Conservation (phyloP, 2,888 invertebrate species). For the Myopa tessellatipennis region DNA sequence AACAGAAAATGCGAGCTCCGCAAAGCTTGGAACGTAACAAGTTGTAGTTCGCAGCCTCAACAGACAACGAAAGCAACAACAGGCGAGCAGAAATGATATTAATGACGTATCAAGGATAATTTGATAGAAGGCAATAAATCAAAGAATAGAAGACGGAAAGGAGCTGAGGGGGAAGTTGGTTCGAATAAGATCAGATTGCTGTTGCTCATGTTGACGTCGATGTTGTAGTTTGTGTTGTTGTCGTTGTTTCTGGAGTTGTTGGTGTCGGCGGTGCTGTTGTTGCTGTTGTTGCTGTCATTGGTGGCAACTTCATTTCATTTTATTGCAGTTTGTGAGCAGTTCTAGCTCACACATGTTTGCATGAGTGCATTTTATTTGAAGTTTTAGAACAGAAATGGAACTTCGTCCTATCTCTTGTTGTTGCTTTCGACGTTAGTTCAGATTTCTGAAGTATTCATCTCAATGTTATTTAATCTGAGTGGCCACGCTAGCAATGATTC, state of each 20-base stretch:
- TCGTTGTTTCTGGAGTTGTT: slow-evolving; percentile 1
- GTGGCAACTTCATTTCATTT: slow-evolving; percentile 18
- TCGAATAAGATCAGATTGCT: slow-evolving; percentile 24
- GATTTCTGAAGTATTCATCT: too few species aligned
- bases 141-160: slow-evolving; percentile 46
- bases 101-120: slow-evolving; percentile 69
- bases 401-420: too few species aligned
- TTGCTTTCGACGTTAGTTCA: too few species aligned
- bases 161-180: background rate
- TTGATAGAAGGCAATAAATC: slow-evolving; percentile 68
- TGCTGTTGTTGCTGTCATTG: slow-evolving; percentile 14
- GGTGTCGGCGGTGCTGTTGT: background rate
- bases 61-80: slow-evolving; percentile 20
- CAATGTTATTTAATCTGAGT: too few species aligned
- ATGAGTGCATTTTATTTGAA: background rate
- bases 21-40: background rate
- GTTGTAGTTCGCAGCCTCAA: background rate
- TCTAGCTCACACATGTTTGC: background rate
- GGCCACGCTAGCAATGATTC: too few species aligned
- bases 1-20: background rate
- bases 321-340: background rate
- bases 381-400: too few species aligned
- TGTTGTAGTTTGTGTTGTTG: background rate
- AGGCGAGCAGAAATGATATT: slow-evolving; percentile 61
- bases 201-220: background rate